Evolutionary conservation across 2,113 vertebrate species (phyloP).

Genomic region (Baryphthengus martii): DNA sequence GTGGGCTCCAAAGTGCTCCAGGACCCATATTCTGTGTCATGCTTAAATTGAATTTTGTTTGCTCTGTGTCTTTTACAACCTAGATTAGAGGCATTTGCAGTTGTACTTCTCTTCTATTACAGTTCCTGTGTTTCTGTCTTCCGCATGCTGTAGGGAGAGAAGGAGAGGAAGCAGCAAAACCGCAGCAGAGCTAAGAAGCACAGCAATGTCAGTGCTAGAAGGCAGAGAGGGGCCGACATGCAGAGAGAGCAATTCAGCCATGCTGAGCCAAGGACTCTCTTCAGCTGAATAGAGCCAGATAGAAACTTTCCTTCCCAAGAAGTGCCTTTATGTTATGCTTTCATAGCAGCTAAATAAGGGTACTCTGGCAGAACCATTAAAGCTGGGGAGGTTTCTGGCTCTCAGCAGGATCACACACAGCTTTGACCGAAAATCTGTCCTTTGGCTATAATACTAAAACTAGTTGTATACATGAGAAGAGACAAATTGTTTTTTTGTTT

Average conservation of each 20-base stretch:
- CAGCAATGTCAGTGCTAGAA: neutral
- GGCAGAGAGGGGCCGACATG: neutral
- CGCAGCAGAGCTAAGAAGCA: neutral
- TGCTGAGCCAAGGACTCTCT: neutral
- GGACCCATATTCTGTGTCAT: accelerated
- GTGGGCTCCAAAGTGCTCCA: neutral
- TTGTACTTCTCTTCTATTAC: neutral
- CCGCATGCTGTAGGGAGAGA: neutral
- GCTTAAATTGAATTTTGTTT: neutral
- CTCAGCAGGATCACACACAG: neutral
- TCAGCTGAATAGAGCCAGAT: neutral
- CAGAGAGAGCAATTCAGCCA: neutral
- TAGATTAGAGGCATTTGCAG: neutral
- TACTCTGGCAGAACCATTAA: neutral
- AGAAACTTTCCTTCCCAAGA: neutral
- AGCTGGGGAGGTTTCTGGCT: neutral
- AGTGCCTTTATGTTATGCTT: neutral
- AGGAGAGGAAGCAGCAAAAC: neutral
- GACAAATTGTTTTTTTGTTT: neutral
- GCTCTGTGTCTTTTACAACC: neutral
- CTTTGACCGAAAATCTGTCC: neutral
- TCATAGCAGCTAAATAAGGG: neutral
- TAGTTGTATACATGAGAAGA: neutral
- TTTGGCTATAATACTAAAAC: neutral
- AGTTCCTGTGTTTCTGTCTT: neutral